phyloP scores from a whole-genome alignment of 2,113 vertebrate genomes.

The Amphiprion percula region DNA sequence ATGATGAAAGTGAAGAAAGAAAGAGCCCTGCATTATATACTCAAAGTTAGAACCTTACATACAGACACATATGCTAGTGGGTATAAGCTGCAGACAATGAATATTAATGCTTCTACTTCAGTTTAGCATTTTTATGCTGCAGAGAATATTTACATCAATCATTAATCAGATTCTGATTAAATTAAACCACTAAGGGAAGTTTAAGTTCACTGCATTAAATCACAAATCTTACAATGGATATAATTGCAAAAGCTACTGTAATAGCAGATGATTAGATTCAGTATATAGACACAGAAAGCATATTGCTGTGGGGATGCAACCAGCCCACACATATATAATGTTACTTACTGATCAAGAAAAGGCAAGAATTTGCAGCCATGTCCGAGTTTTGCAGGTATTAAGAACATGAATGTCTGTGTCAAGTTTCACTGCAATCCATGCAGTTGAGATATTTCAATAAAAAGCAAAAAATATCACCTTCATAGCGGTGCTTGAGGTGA shows the following conservation, averaged over 20 bases:
- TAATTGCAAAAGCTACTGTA: slow-evolving; percentile 1
- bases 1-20: background rate
- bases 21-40: background rate
- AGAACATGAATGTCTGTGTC: background rate
- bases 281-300: background rate
- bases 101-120: slow-evolving; percentile 46
- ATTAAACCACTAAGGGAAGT: slow-evolving; percentile 31
- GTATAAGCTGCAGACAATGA: background rate
- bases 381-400: background rate
- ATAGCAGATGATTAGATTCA: background rate
- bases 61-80: slow-evolving; percentile 7
- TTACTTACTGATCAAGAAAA: background rate
- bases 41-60: background rate
- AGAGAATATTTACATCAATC: slow-evolving; percentile 48
- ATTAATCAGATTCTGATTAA: slow-evolving; percentile 57
- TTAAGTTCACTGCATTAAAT: slow-evolving; percentile 31
- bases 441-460: background rate
- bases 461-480: background rate
- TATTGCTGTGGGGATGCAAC: background rate
- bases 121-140: slow-evolving; percentile 25
- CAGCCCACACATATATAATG: background rate
- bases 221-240: slow-evolving; percentile 6
- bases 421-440: background rate
- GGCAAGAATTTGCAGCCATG: background rate
- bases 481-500: background rate